Percentiles rank a stretch among this genome's conserved stretches.
These are phyloP conservation scores for Merodon equestris DNA, from an alignment of 2,888 invertebrate genomes.

Conservation along the genomic window DNA sequence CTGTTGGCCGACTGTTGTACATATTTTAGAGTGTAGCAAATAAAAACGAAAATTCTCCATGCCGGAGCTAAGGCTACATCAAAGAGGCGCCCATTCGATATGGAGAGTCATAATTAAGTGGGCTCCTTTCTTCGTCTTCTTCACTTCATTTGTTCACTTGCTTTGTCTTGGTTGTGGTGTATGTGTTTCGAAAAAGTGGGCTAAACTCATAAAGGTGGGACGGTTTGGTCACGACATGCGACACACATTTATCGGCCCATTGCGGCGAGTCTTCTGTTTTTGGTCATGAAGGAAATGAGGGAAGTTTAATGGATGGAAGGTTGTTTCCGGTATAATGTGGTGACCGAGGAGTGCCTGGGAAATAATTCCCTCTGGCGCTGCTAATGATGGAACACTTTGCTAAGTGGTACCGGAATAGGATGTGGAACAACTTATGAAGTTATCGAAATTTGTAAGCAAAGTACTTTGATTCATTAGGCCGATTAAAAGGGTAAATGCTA, in stretches of 20 bases:
- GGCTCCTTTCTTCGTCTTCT: constrained; percentile 40
- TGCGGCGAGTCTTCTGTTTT: background rate
- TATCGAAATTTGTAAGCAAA: too few relatives aligned
- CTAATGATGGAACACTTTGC: too few relatives aligned
- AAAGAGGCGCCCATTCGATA: constrained; percentile 39
- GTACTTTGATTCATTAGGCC: too few relatives aligned
- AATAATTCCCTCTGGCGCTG: too few relatives aligned
- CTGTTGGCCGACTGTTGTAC: constrained; percentile 53
- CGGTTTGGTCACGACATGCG: constrained; percentile 6
- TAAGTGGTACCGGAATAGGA: too few relatives aligned
- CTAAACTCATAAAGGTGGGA: constrained; percentile 47
- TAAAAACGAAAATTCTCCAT: constrained; percentile 23
- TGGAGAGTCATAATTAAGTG: constrained; percentile 53
- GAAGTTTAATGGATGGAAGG: background rate
- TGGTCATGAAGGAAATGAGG: constrained; percentile 10
- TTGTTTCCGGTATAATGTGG: too few relatives aligned
- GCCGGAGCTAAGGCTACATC: constrained; percentile 36
- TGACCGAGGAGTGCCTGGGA: too few relatives aligned
- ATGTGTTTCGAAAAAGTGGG: constrained; percentile 39
- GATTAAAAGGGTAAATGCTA: too few relatives aligned
- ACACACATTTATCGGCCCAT: constrained; percentile 4
- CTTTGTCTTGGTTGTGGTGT: constrained; percentile 6
- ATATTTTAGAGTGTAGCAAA: too few relatives aligned
- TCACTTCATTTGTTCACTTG: background rate
- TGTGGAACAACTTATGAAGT: too few relatives aligned